phyloP scores from a whole-genome alignment of 2,888 invertebrate species.

The Pyrgus malvae region DNA sequence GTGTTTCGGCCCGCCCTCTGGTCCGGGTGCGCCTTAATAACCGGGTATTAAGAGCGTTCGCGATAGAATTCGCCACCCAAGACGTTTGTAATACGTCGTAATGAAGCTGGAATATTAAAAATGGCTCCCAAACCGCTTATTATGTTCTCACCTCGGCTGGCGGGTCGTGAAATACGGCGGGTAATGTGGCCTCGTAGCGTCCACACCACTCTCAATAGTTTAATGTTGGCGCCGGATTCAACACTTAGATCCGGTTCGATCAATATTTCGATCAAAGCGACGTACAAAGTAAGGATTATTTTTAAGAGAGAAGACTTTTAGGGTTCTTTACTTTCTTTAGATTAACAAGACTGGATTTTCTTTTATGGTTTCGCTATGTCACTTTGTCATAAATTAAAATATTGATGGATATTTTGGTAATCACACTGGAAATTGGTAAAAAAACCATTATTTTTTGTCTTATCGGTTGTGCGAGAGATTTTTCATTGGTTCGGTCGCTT shows the following conservation, averaged over 20 bases:
- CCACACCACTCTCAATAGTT: conserved; percentile 48
- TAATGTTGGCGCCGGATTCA: conserved; percentile 55
- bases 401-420: too few relatives aligned
- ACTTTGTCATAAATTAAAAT: too few relatives aligned
- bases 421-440: too few relatives aligned
- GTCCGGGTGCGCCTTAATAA: conserved; percentile 70
- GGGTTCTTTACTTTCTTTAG: too few relatives aligned
- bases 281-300: too few relatives aligned
- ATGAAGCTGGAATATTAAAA: conserved; percentile 81
- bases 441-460: too few relatives aligned
- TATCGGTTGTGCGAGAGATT: too few relatives aligned
- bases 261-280: conserved; percentile 8
- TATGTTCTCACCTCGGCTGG: conserved; percentile 80
- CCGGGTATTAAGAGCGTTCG: conserved; percentile 76
- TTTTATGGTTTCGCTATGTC: too few relatives aligned
- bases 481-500: too few relatives aligned
- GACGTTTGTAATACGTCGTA: conserved; percentile 80
- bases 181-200: conserved; percentile 64
- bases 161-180: conserved; percentile 74
- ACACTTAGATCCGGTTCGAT: conserved; percentile 17
- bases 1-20: conserved; percentile 61
- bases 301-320: too few relatives aligned
- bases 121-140: conserved; percentile 78
- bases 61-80: conserved; percentile 82
- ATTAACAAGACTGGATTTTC: too few relatives aligned